Percentiles rank a stretch among this genome's conserved stretches.
Conservation (phyloP, 1,140 invertebrate species). For the Dendroctonus valens region DNA sequence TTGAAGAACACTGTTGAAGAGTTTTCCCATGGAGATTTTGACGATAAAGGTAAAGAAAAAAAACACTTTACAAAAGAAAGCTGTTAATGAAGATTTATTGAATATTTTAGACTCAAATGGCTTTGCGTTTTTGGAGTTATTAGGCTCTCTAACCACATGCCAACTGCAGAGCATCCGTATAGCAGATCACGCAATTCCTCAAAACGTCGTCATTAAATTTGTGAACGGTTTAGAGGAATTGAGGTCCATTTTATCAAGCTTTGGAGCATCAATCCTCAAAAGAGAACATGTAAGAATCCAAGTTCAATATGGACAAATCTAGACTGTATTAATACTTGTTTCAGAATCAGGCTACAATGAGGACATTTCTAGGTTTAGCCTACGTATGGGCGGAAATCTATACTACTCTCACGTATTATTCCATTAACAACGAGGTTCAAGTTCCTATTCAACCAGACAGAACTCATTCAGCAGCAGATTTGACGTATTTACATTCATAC, state of each 20-base stretch:
- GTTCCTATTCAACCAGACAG: conserved; percentile 30
- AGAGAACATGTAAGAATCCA: conserved; percentile 44
- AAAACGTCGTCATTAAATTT: conserved; percentile 42
- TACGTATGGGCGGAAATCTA: conserved; percentile 46
- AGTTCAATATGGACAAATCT: background rate
- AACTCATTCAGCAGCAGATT: conserved; percentile 39
- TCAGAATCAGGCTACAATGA: conserved; percentile 46
- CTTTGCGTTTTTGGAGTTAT: conserved; percentile 37
- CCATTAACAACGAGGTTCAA: conserved; percentile 32
- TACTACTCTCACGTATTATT: conserved; percentile 43
- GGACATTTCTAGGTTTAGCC: conserved; percentile 43
- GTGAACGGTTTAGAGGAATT: conserved; percentile 39
- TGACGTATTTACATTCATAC: conserved; percentile 46
- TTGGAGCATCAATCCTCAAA: conserved; percentile 41
- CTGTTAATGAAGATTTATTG: background rate
- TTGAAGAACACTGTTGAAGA: conserved; percentile 37
- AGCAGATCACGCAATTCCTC: conserved; percentile 42
- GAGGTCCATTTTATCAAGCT: conserved; percentile 37
- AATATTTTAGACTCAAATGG: conserved; percentile 6
- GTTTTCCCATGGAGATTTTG: conserved; percentile 15
- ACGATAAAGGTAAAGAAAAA: background rate
- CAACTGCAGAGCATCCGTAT: conserved; percentile 41
- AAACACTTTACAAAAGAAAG: background rate
- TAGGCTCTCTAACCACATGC: conserved; percentile 32
- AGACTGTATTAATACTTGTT: conserved; percentile 25